Evolutionary conservation across 2,113 vertebrate species (phyloP), one percentile per base, ranked within the genome.

Genomic region (Columbina picui): DNA sequence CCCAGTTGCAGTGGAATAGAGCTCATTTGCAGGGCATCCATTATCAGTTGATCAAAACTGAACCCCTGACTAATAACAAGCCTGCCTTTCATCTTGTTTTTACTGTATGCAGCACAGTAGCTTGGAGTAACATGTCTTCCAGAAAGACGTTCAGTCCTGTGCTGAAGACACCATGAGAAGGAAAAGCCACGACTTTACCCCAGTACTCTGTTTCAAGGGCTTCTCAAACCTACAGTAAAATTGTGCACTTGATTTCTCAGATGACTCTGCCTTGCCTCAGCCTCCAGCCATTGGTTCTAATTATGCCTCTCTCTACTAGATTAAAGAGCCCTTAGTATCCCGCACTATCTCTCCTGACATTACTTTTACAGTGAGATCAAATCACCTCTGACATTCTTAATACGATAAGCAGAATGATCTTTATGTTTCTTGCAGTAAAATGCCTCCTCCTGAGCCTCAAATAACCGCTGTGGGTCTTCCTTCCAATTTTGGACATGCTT

Each of bases 251-350:
- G 65, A 89, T 94, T 94, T 93, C 85, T 96, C 79, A 63, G 71
- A 85, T 74, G 82, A 69, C 68, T 87, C 55, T 94, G 85, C 36
- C 64, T 92, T 84, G 56, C 56, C 36, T 96, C 83, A 96, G 90
- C 79, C 56, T 36, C 95, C 83, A 96, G 90, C 38, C 76, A 93
- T 59, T 88, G 90, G 55, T 94, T 95, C 75, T 96, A 96, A 95
- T 92, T 92, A 96, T 52, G 45, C 64, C 47, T 90, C 71, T 88
- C 75, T 81, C 85, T 80, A 74, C 39, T 70, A 95, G 59, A 95
- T 90, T 95, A 95, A 88, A 93, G 71, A 67, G 64, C 29, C 67
- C 90, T 97, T 74, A 91, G 75, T 90, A 94, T 87, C 90, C 52
- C 2, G 2, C 76, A 43, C 45, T 77, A 4, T 83, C 82, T 95